Percentiles rank a stretch among this genome's conserved stretches.
Evolutionary conservation across 2,797 vertebrate species (phyloP).

Genomic region (Pipistrellus pygmaeus): DNA sequence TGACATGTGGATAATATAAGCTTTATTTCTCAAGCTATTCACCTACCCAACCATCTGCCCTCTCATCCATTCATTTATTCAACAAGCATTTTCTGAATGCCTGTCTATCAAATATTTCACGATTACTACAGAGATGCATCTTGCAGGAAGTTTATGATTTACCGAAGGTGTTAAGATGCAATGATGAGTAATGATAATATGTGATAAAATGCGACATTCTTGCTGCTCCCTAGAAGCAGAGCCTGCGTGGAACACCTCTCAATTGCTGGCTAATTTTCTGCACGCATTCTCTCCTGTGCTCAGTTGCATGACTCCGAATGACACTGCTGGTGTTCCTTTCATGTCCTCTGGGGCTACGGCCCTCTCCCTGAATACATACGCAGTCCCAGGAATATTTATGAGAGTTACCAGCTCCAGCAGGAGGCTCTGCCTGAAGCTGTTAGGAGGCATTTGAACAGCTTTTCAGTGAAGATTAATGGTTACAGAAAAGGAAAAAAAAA

Average conservation of each 20-base stretch:
- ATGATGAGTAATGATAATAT: constrained; percentile 44
- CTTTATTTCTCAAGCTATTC: constrained; percentile 43
- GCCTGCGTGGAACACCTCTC: not conserved
- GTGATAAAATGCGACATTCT: constrained; percentile 32
- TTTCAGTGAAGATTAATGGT: constrained; percentile 80
- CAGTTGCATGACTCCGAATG: not conserved
- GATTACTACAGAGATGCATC: constrained; percentile 61
- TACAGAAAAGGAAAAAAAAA: constrained; percentile 59
- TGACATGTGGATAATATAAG: not conserved
- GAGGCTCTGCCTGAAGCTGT: constrained; percentile 73
- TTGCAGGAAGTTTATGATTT: constrained; percentile 49
- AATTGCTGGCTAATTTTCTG: constrained; percentile 56
- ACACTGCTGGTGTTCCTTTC: constrained; percentile 59
- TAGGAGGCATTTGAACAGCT: constrained; percentile 76
- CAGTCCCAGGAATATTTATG: constrained; percentile 76
- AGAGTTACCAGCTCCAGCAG: constrained; percentile 62
- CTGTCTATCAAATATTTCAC: not conserved
- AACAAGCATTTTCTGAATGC: constrained; percentile 19
- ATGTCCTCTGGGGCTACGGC: constrained; percentile 65
- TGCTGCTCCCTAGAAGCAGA: constrained; percentile 28
- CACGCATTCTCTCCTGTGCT: not conserved
- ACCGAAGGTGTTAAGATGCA: constrained; percentile 41
- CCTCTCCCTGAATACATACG: constrained; percentile 54
- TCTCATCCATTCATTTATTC: constrained; percentile 25
- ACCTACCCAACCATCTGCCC: not conserved